Conservation (phyloP, 1,140 invertebrate species). For the Venustaconcha ellipsiformis region DNA sequence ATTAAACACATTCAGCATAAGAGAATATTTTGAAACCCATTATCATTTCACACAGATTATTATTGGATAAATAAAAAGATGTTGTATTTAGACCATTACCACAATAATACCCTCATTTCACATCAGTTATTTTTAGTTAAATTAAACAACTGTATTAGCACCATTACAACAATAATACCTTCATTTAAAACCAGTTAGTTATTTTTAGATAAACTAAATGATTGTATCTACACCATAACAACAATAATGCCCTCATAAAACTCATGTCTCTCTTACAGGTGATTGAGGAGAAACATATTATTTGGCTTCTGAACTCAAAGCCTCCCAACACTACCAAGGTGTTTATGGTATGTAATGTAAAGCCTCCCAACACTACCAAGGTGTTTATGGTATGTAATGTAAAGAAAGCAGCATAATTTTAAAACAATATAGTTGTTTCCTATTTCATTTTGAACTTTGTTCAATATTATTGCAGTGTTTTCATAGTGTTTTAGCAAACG, state of each 20-base stretch:
- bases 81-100: not conserved
- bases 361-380: slow-evolving; percentile 46
- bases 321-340: slow-evolving; percentile 50
- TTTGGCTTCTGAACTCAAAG: slow-evolving; percentile 44
- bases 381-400: slow-evolving; percentile 53
- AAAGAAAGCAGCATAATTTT: too few relatives aligned
- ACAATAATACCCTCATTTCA: not conserved
- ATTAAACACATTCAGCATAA: too few relatives aligned
- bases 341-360: slow-evolving; percentile 50
- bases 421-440: too few relatives aligned
- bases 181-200: too few relatives aligned
- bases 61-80: not conserved
- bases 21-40: too few relatives aligned
- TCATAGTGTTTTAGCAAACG: too few relatives aligned
- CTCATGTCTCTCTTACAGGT: slow-evolving; percentile 42
- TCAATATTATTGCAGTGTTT: too few relatives aligned
- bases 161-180: not conserved
- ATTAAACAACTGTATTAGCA: not conserved
- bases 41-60: too few relatives aligned
- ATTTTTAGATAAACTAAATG: not conserved
- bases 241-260: not conserved
- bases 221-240: not conserved
- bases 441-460: too few relatives aligned
- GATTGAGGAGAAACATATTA: slow-evolving; percentile 55
- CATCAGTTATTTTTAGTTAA: too few relatives aligned